Evolutionary conservation across 2,797 vertebrate species (phyloP), one percentile per base, ranked within the genome.

Genomic region (Amblyopsis hoosieri): DNA sequence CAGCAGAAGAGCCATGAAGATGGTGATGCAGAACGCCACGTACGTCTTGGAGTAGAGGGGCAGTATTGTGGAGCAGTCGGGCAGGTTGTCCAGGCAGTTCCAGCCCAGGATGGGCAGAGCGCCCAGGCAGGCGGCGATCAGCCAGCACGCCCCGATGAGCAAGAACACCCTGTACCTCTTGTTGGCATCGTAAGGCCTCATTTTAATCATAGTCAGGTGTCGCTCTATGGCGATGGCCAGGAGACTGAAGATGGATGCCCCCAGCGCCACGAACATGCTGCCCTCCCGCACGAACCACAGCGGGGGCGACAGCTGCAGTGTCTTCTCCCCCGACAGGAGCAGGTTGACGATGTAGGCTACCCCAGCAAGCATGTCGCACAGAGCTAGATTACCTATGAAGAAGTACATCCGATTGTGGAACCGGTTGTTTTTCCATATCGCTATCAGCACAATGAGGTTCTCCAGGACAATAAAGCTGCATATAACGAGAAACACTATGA

Each of bases 381-480:
- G 92, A 2, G 97, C 97, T 87, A 99, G 89, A 85, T 98, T 99
- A 64, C 90, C 96, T 11, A 99, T 99, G 85, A 99, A 99, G 75
- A 94, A 98, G 89, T 98, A 98, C 97, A 99, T 99, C 73, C 97
- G 95, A 71, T 96, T 98, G 90, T 98, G 96, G 82, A 99, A 97
- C 69, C 89, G 91, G 70, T 97, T 94, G 86, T 97, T 98, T 79
- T 93, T 95, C 96, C 96, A 98, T 85, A 99, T 96, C 72, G 95
- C 96, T 14, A 96, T 89, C 72, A 99, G 82, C 23, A 99, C 96
- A 66, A 95, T 93, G 74, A 98, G 74, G 86, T 99, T 98, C 91
- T 99, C 97, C 87, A 98, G 66, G 53, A 97, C 87, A 49, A 98
- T 97, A 73, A 96, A 94, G 86, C 94, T 89, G 87, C 96, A 97